Base-by-base conservation (phyloP, 35 echinoderm and acorn worm species). In the Lytechinus variegatus region DNA sequence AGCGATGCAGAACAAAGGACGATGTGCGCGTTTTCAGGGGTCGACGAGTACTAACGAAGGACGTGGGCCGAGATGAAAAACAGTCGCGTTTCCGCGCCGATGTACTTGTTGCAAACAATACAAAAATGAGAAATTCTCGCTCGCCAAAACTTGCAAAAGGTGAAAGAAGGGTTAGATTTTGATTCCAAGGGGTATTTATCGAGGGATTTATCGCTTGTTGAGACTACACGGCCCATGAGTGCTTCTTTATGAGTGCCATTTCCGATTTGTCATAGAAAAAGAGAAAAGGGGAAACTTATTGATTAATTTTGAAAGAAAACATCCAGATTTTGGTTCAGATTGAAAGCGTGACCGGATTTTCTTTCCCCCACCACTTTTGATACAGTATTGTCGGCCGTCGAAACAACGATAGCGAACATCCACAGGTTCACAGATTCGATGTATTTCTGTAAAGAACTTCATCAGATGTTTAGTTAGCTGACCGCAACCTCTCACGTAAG, bases 251-350 rank as follows among this genome's bases (percentile, higher is more conserved):
- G 66, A 90, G 29, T 33, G 88, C 88, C 88, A 90, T 27, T 90
- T 90, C 88, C 88, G 28, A 90, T 90, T 21, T 21, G 88, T 90
- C 66, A 79, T 4, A 24, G 66, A 79, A 79, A 79, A 79, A 79
- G 4, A 24, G 6, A 79, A 79, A 44, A 44, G 33, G 19, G 66
- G 66, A 16, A 79, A 24, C 66, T 79, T 79, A 79, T 79, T 79
- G 66, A 79, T 79, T 79, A 14, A n/a, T 79, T 79, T 79, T 79
- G 66, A 79, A 79, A 79, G 66, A 79, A 79, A 79, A 79, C 66
- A 79, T 79, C 61, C 61, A 71, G 61, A 71, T 21, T 19, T 44
- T 1, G 61, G 61, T 71, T 71, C 66, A 79, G 21, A n/a, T 24
- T 79, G 66, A 79, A 79, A 79, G 5, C 66, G 8, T 79, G 66